Base-by-base conservation (phyloP, 2,888 invertebrate genomes). In the Plutella xylostella region DNA sequence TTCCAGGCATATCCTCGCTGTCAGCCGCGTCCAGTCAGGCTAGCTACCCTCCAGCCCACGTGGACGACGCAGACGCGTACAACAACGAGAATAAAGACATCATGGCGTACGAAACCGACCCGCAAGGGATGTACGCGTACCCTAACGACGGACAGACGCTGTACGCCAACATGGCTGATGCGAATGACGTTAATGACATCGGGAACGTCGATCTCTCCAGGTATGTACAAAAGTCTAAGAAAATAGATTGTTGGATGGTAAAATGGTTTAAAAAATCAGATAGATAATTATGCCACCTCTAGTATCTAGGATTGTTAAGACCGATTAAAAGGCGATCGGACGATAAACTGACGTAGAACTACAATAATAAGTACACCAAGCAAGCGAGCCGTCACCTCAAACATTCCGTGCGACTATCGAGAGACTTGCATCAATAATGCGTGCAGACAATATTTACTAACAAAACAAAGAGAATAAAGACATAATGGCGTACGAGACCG, bases 21-120 rank as follows among this genome's bases (percentile, higher is more conserved):
- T 83, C 83, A 20, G 79, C 83, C 0, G 57, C 73, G 0, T 83
- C 83, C 0, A 80, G 80, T 22, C 83, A 83, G 56, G 83, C 80
- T 21, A 82, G 82, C 57, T 83, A 78, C 46, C 82, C 69, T 49
- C 88, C 60, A 60, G 86, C 90, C 45, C 91, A 91, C 56, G 85
- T 89, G 40, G 93, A 93, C 46, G 93, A 93, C 59, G 75, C 71
- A 28, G 61, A 61, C 0, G 68, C 65, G 0, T 82, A 80, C 53
- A 73, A 65, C 46, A 63, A 62, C 2, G 77, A 77, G 6, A 75
- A 77, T 42, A 92, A 92, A 60, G 93, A 93, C 56, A 85, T 88
- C 48, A 77, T 85, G 60, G 87, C 85, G 1, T 82, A 85, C 45
- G 85, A 85, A 45, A 74, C 76, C 0, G 84, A 79, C 39, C 72